These are phyloP conservation scores for Escarpia spicata DNA, from an alignment of 2,888 invertebrate genomes.

Conservation along the genomic window DNA sequence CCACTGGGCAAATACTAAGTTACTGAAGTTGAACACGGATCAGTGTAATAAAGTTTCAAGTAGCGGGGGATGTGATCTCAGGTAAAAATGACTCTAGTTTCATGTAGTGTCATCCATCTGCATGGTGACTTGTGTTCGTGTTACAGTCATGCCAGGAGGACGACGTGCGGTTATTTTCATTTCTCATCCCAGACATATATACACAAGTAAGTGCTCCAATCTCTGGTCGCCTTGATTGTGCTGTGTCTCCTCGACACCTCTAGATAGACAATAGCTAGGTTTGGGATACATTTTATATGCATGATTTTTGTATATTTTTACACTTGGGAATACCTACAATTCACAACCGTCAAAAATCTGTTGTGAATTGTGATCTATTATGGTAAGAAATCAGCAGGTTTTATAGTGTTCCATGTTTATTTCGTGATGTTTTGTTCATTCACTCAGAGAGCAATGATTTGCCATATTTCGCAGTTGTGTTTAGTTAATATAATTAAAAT, in stretches of 20 bases:
- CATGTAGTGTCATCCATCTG: not conserved
- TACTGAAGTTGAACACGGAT: not conserved
- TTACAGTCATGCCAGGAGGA: constrained; percentile 83
- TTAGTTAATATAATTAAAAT: not conserved
- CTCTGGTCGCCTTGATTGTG: not conserved
- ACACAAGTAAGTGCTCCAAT: constrained; percentile 71
- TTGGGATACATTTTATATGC: not conserved
- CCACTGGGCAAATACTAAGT: not conserved
- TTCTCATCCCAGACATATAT: constrained; percentile 92
- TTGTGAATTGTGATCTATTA: not conserved
- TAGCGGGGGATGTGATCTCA: not conserved
- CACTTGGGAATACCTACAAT: not conserved
- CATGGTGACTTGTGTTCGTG: not conserved
- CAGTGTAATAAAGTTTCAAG: not conserved
- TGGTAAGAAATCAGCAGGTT: not conserved
- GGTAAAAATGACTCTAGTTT: not conserved
- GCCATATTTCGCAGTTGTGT: not conserved
- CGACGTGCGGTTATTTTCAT: constrained; percentile 88
- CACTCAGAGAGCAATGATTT: not conserved
- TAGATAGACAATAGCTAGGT: not conserved
- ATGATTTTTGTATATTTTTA: not conserved
- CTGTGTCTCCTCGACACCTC: not conserved
- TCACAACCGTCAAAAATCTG: not conserved
- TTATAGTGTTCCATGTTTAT: not conserved
- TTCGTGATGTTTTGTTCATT: not conserved